Percentiles rank a stretch among this genome's conserved stretches.
Evolutionary conservation across 53 echinoderm and acorn worm genomes (phyloP).

Genomic region (Astropecten irregularis): DNA sequence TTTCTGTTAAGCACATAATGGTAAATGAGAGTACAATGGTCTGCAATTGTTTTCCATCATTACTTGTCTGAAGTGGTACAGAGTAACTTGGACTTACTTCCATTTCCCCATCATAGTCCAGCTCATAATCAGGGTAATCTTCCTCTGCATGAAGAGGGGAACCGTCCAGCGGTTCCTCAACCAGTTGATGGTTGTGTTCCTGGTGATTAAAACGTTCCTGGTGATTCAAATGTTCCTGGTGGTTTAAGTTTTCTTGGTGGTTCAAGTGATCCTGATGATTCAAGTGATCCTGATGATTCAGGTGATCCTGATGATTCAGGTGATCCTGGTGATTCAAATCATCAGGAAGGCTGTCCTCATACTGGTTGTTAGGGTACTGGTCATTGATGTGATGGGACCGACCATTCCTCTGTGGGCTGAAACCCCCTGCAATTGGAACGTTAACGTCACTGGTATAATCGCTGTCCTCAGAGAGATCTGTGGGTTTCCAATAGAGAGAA

Average conservation of each 20-base stretch:
- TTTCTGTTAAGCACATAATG: too few species aligned
- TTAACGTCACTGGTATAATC: slow-evolving; percentile 99
- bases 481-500: not conserved
- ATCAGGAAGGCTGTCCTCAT: slow-evolving; percentile 34
- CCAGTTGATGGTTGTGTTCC: not conserved
- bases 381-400: slow-evolving; percentile 19
- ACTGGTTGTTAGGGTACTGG: slow-evolving; percentile 8
- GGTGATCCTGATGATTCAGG: slow-evolving; percentile 1
- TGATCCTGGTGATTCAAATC: slow-evolving; percentile 9
- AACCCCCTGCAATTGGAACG: slow-evolving; percentile 66
- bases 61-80: too few species aligned
- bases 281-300: not conserved
- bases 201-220: not conserved
- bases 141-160: slow-evolving; percentile 55
- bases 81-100: too few species aligned
- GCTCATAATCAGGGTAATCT: slow-evolving; percentile 60
- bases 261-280: slow-evolving; percentile 25
- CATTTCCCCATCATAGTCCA: slow-evolving; percentile 67
- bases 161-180: slow-evolving; percentile 41
- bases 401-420: slow-evolving; percentile 40
- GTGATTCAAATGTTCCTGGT: not conserved
- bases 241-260: not conserved
- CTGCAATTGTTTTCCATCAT: too few species aligned
- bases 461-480: slow-evolving; percentile 94
- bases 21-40: too few species aligned